Percentiles rank a stretch among this genome's conserved stretches.
These are phyloP conservation scores for Colletes collaris DNA, from an alignment of 2,888 invertebrate species.

Conservation along the genomic window DNA sequence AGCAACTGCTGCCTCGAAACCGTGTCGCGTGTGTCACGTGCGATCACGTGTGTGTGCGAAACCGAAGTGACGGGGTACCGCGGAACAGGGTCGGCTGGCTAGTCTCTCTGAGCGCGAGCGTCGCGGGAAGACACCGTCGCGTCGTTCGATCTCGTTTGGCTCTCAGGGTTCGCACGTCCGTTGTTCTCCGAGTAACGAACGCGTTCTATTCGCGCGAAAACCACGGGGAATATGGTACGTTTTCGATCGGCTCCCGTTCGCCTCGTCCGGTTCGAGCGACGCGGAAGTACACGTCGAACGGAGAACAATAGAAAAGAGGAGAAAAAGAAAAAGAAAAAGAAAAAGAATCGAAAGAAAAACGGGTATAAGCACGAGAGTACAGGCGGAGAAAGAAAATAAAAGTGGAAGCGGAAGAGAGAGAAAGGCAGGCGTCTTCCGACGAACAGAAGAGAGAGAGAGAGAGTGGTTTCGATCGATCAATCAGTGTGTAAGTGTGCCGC, in stretches of 20 bases:
- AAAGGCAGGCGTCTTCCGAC: not conserved
- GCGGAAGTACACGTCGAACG: not conserved
- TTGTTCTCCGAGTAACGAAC: not conserved
- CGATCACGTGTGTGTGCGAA: conserved; percentile 47
- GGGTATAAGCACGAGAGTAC: not conserved
- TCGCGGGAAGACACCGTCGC: conserved; percentile 25
- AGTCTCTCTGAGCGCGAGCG: conserved; percentile 34
- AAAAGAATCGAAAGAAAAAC: not conserved
- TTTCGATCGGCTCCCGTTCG: too few relatives aligned
- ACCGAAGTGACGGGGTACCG: conserved; percentile 49
- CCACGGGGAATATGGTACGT: too few relatives aligned
- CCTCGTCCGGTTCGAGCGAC: not conserved
- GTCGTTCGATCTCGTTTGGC: not conserved
- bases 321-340: conserved; percentile 8
- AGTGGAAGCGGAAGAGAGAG: conserved; percentile 1
- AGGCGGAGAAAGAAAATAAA: not conserved
- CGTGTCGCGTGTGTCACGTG: conserved; percentile 58
- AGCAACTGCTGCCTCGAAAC: not conserved
- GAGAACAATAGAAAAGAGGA: too few relatives aligned
- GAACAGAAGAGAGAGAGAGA: not conserved
- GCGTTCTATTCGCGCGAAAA: not conserved
- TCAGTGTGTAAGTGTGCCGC: conserved; percentile 68
- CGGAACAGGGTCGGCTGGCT: conserved; percentile 10
- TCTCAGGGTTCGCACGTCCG: not conserved
- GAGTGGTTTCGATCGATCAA: conserved; percentile 2